These are phyloP conservation scores for Podarcis siculus DNA, from an alignment of 2,797 vertebrate genomes.

Conservation along the genomic window DNA sequence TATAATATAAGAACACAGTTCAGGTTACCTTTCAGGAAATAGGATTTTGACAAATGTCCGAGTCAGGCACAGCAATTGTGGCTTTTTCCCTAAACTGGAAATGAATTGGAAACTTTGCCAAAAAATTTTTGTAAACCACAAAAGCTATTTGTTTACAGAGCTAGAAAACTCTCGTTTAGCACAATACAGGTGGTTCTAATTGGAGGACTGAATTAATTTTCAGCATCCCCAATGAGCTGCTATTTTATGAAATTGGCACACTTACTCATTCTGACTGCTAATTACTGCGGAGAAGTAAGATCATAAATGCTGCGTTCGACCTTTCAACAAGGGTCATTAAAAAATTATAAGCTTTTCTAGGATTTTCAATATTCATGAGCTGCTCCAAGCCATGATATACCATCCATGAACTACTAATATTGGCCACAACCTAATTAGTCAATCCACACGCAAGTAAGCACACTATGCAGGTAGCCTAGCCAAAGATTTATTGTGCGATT, in stretches of 20 bases:
- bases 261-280: conserved; percentile 34
- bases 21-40: conserved; percentile 16
- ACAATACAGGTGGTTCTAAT: conserved; percentile 30
- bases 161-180: conserved; percentile 7
- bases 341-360: conserved; percentile 37
- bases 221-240: conserved; percentile 32
- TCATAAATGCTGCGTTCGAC: conserved; percentile 23
- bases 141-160: conserved; percentile 29
- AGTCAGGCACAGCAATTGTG: background rate
- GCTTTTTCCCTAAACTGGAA: background rate
- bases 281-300: conserved; percentile 33
- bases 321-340: conserved; percentile 38
- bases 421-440: conserved; percentile 6
- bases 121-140: conserved; percentile 16
- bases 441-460: conserved; percentile 1
- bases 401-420: conserved; percentile 8
- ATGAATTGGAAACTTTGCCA: conserved; percentile 3
- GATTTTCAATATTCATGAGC: conserved; percentile 32
- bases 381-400: conserved; percentile 1
- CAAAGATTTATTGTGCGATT: background rate
- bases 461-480: background rate
- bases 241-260: conserved; percentile 23
- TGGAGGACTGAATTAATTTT: conserved; percentile 27
- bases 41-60: background rate
- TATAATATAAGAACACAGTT: conserved; percentile 13